Conservation (phyloP, 2,797 vertebrate genomes). For the Trematomus bernacchii region DNA sequence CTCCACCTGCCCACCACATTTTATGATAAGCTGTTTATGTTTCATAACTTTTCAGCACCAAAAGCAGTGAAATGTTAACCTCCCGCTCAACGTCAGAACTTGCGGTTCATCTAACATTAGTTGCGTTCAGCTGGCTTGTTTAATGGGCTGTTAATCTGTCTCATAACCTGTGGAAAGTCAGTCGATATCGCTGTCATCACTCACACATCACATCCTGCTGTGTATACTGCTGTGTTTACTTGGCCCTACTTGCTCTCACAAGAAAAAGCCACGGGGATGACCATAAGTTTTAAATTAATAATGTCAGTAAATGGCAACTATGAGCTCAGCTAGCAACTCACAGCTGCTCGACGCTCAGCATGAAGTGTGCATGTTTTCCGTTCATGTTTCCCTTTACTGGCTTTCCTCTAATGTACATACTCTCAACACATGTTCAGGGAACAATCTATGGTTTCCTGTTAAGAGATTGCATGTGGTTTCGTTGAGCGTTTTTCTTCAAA, state of each 20-base stretch:
- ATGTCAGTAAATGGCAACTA: background rate
- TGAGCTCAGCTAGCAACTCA: background rate
- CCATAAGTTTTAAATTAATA: background rate
- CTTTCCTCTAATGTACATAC: background rate
- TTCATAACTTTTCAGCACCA: conserved; percentile 2
- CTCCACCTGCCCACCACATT: background rate
- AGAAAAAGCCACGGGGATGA: conserved; percentile 12
- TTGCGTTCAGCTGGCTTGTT: conserved; percentile 12
- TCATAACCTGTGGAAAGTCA: background rate
- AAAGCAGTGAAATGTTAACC: background rate
- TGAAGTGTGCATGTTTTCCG: background rate
- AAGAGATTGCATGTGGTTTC: background rate
- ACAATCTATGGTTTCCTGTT: background rate
- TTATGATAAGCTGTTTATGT: background rate
- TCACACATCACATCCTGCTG: conserved; percentile 28
- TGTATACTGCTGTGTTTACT: conserved; percentile 18
- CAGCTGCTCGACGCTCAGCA: background rate
- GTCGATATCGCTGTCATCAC: background rate
- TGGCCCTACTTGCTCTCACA: conserved; percentile 16
- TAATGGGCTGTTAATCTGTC: conserved; percentile 45
- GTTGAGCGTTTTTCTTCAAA: background rate
- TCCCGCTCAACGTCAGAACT: background rate
- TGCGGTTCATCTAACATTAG: background rate
- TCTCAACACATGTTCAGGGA: background rate
- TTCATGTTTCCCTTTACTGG: background rate